Evolutionary conservation across 2,113 vertebrate genomes (phyloP), one percentile per base, ranked within the genome.

Genomic region (Hiodon alosoides): DNA sequence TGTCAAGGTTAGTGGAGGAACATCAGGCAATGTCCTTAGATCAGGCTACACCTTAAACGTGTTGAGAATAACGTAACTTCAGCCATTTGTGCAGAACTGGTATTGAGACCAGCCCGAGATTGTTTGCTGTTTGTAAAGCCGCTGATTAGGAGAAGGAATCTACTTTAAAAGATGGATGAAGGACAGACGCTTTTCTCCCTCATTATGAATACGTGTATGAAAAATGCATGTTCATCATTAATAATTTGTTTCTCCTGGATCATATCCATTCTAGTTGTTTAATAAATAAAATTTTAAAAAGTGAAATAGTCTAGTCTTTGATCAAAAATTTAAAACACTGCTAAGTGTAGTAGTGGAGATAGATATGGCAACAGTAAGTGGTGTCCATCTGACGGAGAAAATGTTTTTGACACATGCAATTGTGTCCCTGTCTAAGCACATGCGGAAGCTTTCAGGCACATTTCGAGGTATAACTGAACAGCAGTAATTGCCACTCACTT

Each of bases 171-270:
- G 66, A 11, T 48, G 52, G 31, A 10, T 17, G 46, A 71, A 54
- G 59, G 50, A 71, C 17, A 71, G 1, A 31, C 31, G 31, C 31
- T n/a, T 48, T 17, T 54, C 55, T 55, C 31, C 69, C 11, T 59
- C 53, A 59, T 60, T 50, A 48, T 71, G 55, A 71, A 71, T 71
- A 71, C 60, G 70, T 47, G 6, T 17, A 71, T 71, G 57, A 71
- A 60, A 59, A 58, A 71, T 60, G 7, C 58, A 71, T 60, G 50
- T 59, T 17, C 53, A 48, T 4, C 57, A 59, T 71, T 7, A 60
- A 60, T 48, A 52, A 71, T 60, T 48, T 47, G 57, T 59, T 71
- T 59, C 5, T 60, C 60, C 48, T 71, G 46, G 52, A 4, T n/a
- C 55, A 3, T 57, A 60, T 59, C 47, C 57, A 11, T 47, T 50